Base-by-base conservation (phyloP, 92 coral and sea anemone genomes). In the Actinostola sp. region DNA sequence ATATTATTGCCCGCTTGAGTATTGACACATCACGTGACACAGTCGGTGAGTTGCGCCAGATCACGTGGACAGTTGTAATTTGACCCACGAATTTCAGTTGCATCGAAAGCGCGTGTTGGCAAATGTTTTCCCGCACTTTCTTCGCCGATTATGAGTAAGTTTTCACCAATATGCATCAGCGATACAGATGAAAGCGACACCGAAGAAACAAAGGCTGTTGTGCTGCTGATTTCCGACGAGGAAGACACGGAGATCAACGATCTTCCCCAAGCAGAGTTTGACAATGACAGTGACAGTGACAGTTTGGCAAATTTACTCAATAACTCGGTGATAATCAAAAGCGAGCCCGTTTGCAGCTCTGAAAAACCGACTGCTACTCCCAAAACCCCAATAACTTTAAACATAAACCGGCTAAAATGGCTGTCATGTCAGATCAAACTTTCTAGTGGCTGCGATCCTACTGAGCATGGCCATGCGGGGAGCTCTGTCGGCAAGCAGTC, bases 101-200 rank as follows among this genome's bases (percentile, higher is more conserved):
- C 8, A 3, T 1, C 30, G 0, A 55, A 12, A 19, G 3, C 2
- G 2, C 44, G n/a, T 35, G 9, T 33, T 30, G 12, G 7, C 7
- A 7, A 14, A 7, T 39, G 45, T 34, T 42, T 64, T 64, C 33
- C 0, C 30, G 55, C 30, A 25, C 45, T 1, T 19, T 3, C 54
- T 65, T 14, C 14, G 24, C 21, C 7, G 17, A 35, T 19, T 2
- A 68, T 68, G 74, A 68, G 74, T 35, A 51, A 52, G 31, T 50
- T 27, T 26, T 49, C 74, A 21, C 74, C 74, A 3, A 68, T 68
- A 15, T 50, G 41, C 62, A 68, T 68, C 36, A 57, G 63, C 15
- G 63, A 57, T 51, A 25, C 61, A 0, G 74, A 68, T 0, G 73
- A 68, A 17, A 52, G 62, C 33, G 74, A 68, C 8, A 20, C n/a